These are phyloP conservation scores for Catostylus mosaicus DNA, from an alignment of 30 jellyfish, hydroid and myxozoan species.

Conservation along the genomic window DNA sequence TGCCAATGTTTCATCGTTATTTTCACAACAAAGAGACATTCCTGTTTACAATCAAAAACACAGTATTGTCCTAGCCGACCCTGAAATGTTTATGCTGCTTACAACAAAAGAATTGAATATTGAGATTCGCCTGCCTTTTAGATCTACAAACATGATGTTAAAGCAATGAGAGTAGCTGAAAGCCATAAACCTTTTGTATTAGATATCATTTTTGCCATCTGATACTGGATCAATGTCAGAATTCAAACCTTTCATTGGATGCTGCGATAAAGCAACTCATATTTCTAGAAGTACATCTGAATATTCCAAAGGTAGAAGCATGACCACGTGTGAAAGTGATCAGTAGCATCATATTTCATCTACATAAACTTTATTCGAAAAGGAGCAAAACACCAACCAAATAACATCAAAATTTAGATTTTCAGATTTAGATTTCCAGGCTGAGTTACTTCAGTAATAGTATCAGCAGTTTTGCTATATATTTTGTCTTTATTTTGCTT, in stretches of 20 bases:
- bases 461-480: too few species aligned
- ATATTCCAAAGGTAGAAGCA: not conserved
- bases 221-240: not conserved
- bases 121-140: not conserved
- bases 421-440: too few species aligned
- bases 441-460: too few species aligned
- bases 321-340: too few species aligned
- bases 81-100: not conserved
- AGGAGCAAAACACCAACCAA: too few species aligned
- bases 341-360: too few species aligned
- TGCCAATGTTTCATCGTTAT: slow-evolving; percentile 1
- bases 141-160: not conserved
- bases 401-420: too few species aligned
- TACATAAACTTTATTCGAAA: too few species aligned
- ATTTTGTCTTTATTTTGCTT: too few species aligned
- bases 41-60: not conserved
- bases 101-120: not conserved
- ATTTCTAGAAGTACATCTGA: not conserved
- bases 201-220: too few species aligned
- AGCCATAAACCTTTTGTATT: not conserved
- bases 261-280: not conserved
- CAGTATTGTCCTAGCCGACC: not conserved
- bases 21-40: not conserved
- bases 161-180: not conserved
- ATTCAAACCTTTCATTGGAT: not conserved